These are phyloP conservation scores for Agrypnia vestita DNA, from an alignment of 1,140 invertebrate genomes.

Conservation along the genomic window DNA sequence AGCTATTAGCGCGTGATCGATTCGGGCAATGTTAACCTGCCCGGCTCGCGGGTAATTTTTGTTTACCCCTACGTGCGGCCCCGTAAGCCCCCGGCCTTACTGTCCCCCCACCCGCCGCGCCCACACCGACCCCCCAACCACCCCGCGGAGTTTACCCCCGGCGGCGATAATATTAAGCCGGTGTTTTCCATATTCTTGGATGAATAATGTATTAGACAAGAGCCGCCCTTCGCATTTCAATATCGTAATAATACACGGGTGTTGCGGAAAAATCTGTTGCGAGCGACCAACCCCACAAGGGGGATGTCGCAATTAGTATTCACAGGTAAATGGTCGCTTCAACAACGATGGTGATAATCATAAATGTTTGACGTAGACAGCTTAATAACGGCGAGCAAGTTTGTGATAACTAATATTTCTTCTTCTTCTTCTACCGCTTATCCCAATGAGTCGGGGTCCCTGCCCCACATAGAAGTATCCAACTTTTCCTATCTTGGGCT, in stretches of 20 bases:
- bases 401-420: too few relatives aligned
- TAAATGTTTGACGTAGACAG: too few relatives aligned
- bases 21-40: slow-evolving; percentile 2
- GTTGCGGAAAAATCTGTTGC: not conserved
- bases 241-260: slow-evolving; percentile 36
- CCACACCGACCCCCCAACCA: not conserved
- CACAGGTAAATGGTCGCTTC: not conserved
- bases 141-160: slow-evolving; percentile 31
- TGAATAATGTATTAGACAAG: slow-evolving; percentile 48
- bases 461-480: too few relatives aligned
- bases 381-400: too few relatives aligned
- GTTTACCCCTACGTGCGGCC: not conserved
- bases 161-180: slow-evolving; percentile 41
- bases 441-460: too few relatives aligned
- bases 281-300: not conserved
- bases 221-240: slow-evolving; percentile 38
- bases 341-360: too few relatives aligned
- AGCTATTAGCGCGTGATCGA: slow-evolving; percentile 5
- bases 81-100: slow-evolving; percentile 11
- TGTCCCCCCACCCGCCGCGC: not conserved
- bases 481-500: too few relatives aligned
- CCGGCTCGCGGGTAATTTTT: slow-evolving; percentile 8
- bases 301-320: slow-evolving; percentile 9
- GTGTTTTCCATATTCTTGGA: slow-evolving; percentile 47
- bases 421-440: too few relatives aligned